Percentiles rank a stretch among this genome's conserved stretches.
These are phyloP conservation scores for Heterodera schachtii DNA, from an alignment of 1,140 invertebrate genomes.

Conservation along the genomic window DNA sequence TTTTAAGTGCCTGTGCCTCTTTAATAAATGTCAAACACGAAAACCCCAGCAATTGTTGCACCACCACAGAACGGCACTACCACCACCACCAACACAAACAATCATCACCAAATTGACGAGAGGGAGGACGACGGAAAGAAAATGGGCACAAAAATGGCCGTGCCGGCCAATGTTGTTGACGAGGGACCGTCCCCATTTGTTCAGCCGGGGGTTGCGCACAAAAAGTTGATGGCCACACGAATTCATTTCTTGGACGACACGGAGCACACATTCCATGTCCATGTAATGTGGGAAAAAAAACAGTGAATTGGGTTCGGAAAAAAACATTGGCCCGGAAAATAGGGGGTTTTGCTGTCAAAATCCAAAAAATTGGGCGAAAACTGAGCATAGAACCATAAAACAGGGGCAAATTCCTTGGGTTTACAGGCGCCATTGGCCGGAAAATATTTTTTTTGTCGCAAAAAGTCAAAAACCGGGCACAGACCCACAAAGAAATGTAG, in stretches of 20 bases:
- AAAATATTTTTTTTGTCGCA: too few species aligned
- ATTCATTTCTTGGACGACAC: constrained; percentile 50
- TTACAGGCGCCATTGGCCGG: too few species aligned
- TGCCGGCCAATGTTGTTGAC: background rate
- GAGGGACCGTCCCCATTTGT: constrained; percentile 50
- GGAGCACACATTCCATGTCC: constrained; percentile 39
- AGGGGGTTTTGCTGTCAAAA: too few species aligned
- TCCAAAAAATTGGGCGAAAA: too few species aligned
- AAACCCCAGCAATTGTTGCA: background rate
- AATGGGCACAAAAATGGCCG: background rate
- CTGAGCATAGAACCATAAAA: too few species aligned
- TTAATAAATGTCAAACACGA: background rate
- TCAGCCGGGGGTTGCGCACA: constrained; percentile 46
- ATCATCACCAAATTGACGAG: background rate
- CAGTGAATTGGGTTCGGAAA: background rate
- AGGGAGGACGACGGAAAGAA: background rate
- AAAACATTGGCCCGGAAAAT: background rate
- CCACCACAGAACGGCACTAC: too few species aligned
- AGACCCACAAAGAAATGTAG: too few species aligned
- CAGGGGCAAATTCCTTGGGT: too few species aligned
- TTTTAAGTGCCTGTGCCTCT: too few species aligned
- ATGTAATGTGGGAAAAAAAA: constrained; percentile 37
- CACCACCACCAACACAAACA: too few species aligned
- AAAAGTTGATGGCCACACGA: constrained; percentile 45
- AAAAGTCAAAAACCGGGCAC: too few species aligned